Evolutionary conservation across 2,888 invertebrate genomes (phyloP).

Genomic region (Anarsia innoxiella): DNA sequence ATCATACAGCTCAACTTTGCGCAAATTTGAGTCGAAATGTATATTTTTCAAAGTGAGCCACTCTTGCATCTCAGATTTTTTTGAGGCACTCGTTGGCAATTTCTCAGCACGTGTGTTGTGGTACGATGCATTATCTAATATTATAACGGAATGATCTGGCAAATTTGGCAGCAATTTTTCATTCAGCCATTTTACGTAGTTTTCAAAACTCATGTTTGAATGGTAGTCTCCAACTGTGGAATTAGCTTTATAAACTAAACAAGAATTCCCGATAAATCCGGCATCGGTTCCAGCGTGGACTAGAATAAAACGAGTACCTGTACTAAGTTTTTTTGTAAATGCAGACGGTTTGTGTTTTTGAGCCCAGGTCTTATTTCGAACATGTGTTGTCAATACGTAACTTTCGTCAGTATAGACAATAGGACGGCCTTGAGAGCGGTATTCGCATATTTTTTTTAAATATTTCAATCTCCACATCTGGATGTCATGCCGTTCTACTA

Average conservation of each 20-base stretch:
- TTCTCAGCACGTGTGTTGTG: constrained; percentile 15
- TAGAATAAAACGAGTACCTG: constrained; percentile 20
- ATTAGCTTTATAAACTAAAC: constrained; percentile 21
- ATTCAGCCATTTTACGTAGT: constrained; percentile 24
- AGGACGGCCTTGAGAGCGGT: constrained; percentile 15
- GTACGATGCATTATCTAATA: constrained; percentile 20
- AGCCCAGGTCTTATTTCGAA: constrained; percentile 17
- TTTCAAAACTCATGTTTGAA: constrained; percentile 22
- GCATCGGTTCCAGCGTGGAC: constrained; percentile 22
- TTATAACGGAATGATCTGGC: constrained; percentile 17
- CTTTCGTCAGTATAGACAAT: constrained; percentile 24
- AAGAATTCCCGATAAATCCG: constrained; percentile 24
- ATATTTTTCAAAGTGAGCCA: too few species aligned
- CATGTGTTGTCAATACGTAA: constrained; percentile 18
- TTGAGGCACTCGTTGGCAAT: constrained; percentile 14
- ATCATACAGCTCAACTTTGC: too few species aligned
- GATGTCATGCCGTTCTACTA: too few species aligned
- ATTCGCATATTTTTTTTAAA: constrained; percentile 10
- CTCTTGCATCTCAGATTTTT: constrained; percentile 19
- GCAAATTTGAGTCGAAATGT: too few species aligned
- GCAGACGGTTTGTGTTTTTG: constrained; percentile 13
- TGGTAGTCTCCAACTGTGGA: constrained; percentile 21
- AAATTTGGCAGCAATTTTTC: constrained; percentile 24
- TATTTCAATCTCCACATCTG: too few species aligned
- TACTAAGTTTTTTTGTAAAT: constrained; percentile 18